Conservation (phyloP, 2,113 vertebrate species). For the Arizona elegans region DNA sequence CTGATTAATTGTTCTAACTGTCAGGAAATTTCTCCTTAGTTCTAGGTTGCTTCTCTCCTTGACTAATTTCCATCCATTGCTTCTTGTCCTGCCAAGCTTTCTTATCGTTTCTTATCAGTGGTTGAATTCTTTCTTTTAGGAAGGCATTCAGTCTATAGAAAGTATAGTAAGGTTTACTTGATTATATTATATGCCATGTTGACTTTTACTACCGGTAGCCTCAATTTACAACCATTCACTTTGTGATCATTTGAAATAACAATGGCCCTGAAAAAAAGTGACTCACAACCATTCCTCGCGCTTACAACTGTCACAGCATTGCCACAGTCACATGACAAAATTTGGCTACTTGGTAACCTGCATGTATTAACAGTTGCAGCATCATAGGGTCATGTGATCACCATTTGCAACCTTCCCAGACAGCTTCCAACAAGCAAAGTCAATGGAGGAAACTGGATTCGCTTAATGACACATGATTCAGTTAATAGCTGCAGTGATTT, state of each 20-base stretch:
- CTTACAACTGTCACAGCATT: not conserved
- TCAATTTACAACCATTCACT: not conserved
- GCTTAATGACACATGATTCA: not conserved
- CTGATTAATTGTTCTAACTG: no score
- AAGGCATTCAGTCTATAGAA: not conserved
- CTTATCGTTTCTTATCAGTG: not conserved
- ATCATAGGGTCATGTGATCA: not conserved
- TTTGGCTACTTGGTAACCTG: not conserved
- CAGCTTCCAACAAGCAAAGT: not conserved
- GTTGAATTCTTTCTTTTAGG: not conserved
- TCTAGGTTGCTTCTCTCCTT: no score
- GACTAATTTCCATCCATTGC: no score
- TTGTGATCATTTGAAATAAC: not conserved
- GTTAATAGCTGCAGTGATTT: not conserved
- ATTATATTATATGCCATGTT: not conserved
- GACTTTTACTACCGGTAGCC: not conserved
- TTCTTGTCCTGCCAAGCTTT: not conserved
- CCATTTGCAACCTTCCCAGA: not conserved
- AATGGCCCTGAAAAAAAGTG: not conserved
- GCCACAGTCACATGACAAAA: not conserved
- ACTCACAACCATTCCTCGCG: not conserved
- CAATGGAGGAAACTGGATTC: not conserved
- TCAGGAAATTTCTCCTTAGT: no score
- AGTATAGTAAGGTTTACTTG: not conserved
- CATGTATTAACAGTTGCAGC: not conserved